phyloP scores from a whole-genome alignment of 1,140 invertebrate genomes.

The Zaprionus nigranus region DNA sequence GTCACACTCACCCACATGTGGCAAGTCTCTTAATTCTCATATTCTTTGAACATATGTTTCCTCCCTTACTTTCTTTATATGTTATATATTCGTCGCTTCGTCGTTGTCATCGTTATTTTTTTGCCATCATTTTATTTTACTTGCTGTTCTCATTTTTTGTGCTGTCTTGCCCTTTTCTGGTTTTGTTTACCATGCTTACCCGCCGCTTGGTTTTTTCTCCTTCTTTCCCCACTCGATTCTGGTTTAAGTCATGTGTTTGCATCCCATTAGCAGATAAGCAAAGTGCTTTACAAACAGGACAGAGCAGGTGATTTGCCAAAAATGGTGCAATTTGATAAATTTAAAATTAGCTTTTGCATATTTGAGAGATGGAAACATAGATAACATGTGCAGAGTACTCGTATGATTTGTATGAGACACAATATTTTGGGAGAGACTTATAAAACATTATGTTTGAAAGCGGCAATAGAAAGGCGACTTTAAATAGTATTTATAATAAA shows the following conservation, averaged over 20 bases:
- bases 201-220: not conserved
- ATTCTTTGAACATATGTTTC: slow-evolving; percentile 34
- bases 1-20: slow-evolving; percentile 5
- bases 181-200: slow-evolving; percentile 38
- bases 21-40: slow-evolving; percentile 43
- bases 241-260: slow-evolving; percentile 23
- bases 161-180: slow-evolving; percentile 5
- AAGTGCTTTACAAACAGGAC: slow-evolving; percentile 15
- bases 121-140: not conserved
- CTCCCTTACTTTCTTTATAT: slow-evolving; percentile 22
- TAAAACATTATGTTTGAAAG: too few species aligned
- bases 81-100: slow-evolving; percentile 22
- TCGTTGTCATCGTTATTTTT: slow-evolving; percentile 17
- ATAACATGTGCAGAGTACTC: too few species aligned
- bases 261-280: slow-evolving; percentile 58
- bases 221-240: slow-evolving; percentile 17
- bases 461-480: too few species aligned
- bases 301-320: slow-evolving; percentile 5
- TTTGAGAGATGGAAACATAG: not conserved
- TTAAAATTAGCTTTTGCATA: not conserved
- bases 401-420: too few species aligned
- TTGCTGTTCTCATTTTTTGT: not conserved
- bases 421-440: too few species aligned
- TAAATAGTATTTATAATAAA: too few species aligned
- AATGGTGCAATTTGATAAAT: not conserved